Percentiles rank a stretch among this genome's conserved stretches.
Evolutionary conservation across 2,113 vertebrate genomes (phyloP).

Genomic region (Scytalopus superciliaris): DNA sequence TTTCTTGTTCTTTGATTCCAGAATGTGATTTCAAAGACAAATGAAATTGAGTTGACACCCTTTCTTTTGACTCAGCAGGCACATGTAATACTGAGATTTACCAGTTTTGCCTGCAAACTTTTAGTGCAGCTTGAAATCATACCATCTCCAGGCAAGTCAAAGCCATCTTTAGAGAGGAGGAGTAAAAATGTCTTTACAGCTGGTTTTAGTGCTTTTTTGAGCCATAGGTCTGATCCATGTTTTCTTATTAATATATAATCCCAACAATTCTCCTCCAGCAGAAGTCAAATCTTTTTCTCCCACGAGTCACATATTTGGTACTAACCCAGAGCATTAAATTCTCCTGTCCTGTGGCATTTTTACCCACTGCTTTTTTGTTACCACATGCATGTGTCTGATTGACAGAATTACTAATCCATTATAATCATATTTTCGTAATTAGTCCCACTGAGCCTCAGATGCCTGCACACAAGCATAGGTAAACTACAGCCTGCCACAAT

Average conservation of each 20-base stretch:
- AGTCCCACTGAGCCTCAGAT: constrained; percentile 71
- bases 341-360: constrained; percentile 72
- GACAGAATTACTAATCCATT: constrained; percentile 80
- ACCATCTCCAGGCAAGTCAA: background rate
- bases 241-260: constrained; percentile 8
- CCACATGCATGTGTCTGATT: constrained; percentile 71
- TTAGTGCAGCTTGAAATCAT: background rate
- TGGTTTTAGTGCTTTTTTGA: background rate
- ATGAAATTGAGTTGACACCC: background rate
- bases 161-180: background rate
- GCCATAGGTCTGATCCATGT: background rate
- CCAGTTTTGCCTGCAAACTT: background rate
- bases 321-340: constrained; percentile 15
- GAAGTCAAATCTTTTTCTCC: background rate
- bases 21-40: background rate
- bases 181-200: background rate
- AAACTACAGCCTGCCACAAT: constrained; percentile 65
- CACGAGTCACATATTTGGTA: constrained; percentile 24
- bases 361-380: constrained; percentile 63
- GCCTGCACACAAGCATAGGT: constrained; percentile 67
- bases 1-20: background rate
- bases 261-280: background rate
- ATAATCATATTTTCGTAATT: constrained; percentile 80
- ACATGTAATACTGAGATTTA: background rate
- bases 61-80: background rate